Conservation (phyloP, 2,797 vertebrate genomes). For the Mastacembelus armatus region DNA sequence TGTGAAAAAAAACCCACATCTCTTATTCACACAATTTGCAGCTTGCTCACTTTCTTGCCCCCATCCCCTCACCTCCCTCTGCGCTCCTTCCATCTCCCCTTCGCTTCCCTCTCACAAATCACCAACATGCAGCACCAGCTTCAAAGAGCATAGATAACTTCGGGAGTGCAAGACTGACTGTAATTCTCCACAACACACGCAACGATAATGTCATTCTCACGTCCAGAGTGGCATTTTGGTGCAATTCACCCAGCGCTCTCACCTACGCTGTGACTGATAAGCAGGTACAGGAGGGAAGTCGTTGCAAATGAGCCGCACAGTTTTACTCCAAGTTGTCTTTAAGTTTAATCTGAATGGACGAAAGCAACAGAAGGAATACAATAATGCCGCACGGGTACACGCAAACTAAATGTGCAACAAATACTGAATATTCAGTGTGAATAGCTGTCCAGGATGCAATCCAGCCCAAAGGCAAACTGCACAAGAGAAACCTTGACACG, state of each 20-base stretch:
- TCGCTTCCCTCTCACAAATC: slow-evolving; percentile 51
- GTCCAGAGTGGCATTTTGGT: slow-evolving; percentile 45
- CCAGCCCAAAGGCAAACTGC: slow-evolving; percentile 23
- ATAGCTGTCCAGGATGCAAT: slow-evolving; percentile 11
- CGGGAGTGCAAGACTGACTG: slow-evolving; percentile 59
- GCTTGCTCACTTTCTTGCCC: slow-evolving; percentile 63
- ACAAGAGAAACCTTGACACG: too few relatives aligned
- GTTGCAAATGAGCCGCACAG: slow-evolving; percentile 6
- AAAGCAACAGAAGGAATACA: neutral
- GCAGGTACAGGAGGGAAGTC: neutral
- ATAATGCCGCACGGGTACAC: neutral
- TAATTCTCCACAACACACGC: slow-evolving; percentile 69
- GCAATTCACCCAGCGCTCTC: slow-evolving; percentile 23
- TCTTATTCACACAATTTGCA: slow-evolving; percentile 74
- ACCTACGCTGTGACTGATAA: slow-evolving; percentile 35
- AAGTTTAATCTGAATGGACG: slow-evolving; percentile 19
- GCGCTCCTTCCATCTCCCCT: slow-evolving; percentile 29
- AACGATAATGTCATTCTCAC: slow-evolving; percentile 61
- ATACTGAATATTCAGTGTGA: slow-evolving; percentile 18
- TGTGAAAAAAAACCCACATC: slow-evolving; percentile 57
- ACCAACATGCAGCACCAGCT: slow-evolving; percentile 71
- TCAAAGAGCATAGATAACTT: slow-evolving; percentile 83
- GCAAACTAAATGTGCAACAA: slow-evolving; percentile 35
- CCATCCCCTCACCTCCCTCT: neutral
- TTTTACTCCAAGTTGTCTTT: slow-evolving; percentile 36